These are phyloP conservation scores for Zaprionus tsacasi DNA, from an alignment of 1,140 invertebrate species.

Conservation along the genomic window DNA sequence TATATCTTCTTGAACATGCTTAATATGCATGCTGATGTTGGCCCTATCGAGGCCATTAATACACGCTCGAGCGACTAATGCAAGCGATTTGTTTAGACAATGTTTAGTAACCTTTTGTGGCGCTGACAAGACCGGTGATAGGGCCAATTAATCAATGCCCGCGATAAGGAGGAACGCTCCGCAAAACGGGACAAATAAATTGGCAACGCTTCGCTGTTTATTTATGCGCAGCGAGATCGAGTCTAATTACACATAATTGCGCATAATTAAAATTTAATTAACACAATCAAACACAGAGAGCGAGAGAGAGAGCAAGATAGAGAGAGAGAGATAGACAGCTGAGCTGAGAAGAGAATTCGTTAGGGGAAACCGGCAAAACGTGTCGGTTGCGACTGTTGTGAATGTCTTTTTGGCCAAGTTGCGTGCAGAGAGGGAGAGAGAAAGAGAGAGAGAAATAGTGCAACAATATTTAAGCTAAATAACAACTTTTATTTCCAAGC, in stretches of 20 bases:
- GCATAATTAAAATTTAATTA: conserved; percentile 79
- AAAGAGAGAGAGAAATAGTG: conserved; percentile 19
- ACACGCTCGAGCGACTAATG: conserved; percentile 47
- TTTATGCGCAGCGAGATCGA: conserved; percentile 56
- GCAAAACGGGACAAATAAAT: conserved; percentile 53
- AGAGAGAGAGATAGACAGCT: conserved; percentile 19
- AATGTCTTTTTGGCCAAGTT: conserved; percentile 55
- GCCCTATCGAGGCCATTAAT: conserved; percentile 36
- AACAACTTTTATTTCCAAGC: conserved; percentile 64
- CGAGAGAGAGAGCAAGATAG: conserved; percentile 21
- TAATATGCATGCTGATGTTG: not conserved
- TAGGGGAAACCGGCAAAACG: conserved; percentile 70
- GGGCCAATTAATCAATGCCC: conserved; percentile 48
- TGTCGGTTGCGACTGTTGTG: conserved; percentile 65
- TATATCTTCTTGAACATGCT: not conserved
- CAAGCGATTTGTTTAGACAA: conserved; percentile 54
- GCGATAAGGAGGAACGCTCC: conserved; percentile 25
- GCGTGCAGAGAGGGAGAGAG: conserved; percentile 40
- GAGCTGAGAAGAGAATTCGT: conserved; percentile 24
- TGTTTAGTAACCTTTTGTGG: conserved; percentile 52
- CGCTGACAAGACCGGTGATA: conserved; percentile 33
- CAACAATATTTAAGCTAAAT: conserved; percentile 37
- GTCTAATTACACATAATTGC: conserved; percentile 76
- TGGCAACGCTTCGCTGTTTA: conserved; percentile 47
- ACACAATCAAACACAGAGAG: conserved; percentile 68